phyloP scores from a whole-genome alignment of 2,888 invertebrate species.

The Siphonodentalium dalli region DNA sequence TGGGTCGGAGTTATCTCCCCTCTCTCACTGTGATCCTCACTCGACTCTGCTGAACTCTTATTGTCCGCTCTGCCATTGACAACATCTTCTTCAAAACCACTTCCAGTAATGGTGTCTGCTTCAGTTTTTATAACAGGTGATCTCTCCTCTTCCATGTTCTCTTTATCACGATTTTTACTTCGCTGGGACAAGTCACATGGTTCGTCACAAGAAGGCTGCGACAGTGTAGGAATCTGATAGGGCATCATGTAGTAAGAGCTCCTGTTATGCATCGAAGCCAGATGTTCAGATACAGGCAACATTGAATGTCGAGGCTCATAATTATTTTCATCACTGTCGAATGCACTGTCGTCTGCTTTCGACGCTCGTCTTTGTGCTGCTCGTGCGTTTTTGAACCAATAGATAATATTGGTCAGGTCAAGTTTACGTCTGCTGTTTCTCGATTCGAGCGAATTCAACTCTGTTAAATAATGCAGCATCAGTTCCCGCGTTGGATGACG shows the following conservation, averaged over 20 bases:
- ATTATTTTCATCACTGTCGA: slow-evolving; percentile 11
- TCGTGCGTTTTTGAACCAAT: slow-evolving; percentile 90
- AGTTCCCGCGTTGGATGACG: slow-evolving; percentile 97
- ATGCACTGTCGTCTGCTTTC: slow-evolving; percentile 41
- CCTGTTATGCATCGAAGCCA: slow-evolving; percentile 59
- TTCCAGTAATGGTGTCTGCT: too few relatives aligned
- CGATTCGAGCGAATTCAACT: slow-evolving; percentile 90
- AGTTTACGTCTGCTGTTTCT: slow-evolving; percentile 84
- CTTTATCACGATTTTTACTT: too few relatives aligned
- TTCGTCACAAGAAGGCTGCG: slow-evolving; percentile 27
- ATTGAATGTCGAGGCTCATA: slow-evolving; percentile 1
- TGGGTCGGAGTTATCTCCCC: too few relatives aligned
- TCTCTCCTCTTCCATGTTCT: too few relatives aligned
- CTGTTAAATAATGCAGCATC: slow-evolving; percentile 93
- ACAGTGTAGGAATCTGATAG: slow-evolving; percentile 42
- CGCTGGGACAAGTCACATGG: slow-evolving; percentile 42
- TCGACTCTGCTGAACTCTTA: too few relatives aligned
- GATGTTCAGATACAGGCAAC: slow-evolving; percentile 13
- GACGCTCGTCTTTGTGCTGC: slow-evolving; percentile 89
- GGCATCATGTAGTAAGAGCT: slow-evolving; percentile 62
- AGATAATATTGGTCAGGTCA: slow-evolving; percentile 92
- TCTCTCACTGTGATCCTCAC: too few relatives aligned
- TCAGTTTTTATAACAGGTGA: too few relatives aligned
- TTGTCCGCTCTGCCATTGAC: too few relatives aligned
- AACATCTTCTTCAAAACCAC: too few relatives aligned